Evolutionary conservation across 2,113 vertebrate genomes (phyloP).

Genomic region (Oostethus manadensis): DNA sequence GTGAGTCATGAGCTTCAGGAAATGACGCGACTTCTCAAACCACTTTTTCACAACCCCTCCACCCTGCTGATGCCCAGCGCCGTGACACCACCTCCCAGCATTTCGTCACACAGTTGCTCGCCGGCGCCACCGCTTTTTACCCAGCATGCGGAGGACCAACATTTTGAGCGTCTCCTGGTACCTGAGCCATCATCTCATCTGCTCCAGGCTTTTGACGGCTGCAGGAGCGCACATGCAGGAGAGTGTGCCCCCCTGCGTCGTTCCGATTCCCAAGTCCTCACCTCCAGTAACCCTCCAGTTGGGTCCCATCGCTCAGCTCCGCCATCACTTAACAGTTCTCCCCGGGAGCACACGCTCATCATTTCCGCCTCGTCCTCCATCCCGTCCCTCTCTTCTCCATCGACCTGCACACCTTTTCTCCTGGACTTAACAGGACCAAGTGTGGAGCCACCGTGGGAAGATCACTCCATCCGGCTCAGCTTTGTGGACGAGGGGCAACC

Average conservation of each 20-base stretch:
- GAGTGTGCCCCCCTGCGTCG: conserved; percentile 17
- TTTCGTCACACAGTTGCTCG: conserved; percentile 47
- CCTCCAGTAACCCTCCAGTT: conserved; percentile 9
- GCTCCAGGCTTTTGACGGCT: conserved; percentile 1
- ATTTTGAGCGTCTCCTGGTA: background rate
- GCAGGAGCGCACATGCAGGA: background rate
- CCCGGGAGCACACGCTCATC: conserved; percentile 28
- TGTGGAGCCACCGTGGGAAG: conserved; percentile 15
- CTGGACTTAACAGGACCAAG: conserved; percentile 20
- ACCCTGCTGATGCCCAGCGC: conserved; percentile 35
- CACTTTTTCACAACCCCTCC: conserved; percentile 63
- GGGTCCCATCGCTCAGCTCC: conserved; percentile 54
- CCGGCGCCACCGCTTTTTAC: conserved; percentile 26
- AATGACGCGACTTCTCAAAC: conserved; percentile 71
- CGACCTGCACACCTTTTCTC: conserved; percentile 20
- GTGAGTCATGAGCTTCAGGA: conserved; percentile 77
- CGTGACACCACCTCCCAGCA: conserved; percentile 56
- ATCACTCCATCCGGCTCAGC: conserved; percentile 60
- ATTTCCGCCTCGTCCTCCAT: conserved; percentile 31
- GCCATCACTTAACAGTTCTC: conserved; percentile 60
- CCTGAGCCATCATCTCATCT: background rate
- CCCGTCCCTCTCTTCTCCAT: conserved; percentile 37
- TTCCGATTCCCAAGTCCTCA: conserved; percentile 24
- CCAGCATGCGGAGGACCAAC: conserved; percentile 21
- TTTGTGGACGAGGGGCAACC: conserved; percentile 72